A percentile compares a stretch with the other conserved stretches of the same genome.
phyloP scores from a whole-genome alignment of 1,140 invertebrate species.

The Melitaea cinxia region DNA sequence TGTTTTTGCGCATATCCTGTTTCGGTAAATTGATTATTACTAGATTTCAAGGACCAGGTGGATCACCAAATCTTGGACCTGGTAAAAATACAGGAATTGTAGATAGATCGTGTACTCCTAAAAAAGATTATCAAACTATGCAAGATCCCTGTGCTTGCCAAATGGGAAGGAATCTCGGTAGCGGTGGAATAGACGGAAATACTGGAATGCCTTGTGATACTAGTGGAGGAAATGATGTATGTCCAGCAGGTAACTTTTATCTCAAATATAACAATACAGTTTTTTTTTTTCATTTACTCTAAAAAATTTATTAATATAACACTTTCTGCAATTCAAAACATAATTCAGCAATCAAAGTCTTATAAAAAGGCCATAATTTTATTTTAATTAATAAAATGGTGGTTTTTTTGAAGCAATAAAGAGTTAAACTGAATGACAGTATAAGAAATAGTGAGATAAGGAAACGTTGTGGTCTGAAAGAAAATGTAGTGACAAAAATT shows the following conservation, averaged over 20 bases:
- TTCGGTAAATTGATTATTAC: constrained; percentile 86
- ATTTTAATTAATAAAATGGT: too few relatives aligned
- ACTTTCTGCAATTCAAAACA: too few relatives aligned
- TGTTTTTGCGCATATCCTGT: constrained; percentile 83
- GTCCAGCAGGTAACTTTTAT: constrained; percentile 49
- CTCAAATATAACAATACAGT: background rate
- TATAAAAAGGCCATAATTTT: too few relatives aligned
- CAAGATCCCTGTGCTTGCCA: constrained; percentile 67
- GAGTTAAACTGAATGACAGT: too few relatives aligned
- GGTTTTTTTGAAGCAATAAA: too few relatives aligned
- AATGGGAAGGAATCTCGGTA: constrained; percentile 37
- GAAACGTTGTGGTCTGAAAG: too few relatives aligned
- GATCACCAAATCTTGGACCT: constrained; percentile 44
- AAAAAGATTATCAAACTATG: constrained; percentile 55
- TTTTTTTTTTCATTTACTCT: too few relatives aligned
- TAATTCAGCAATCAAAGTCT: too few relatives aligned
- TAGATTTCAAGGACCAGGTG: constrained; percentile 81
- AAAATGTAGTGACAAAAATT: too few relatives aligned
- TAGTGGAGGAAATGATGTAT: constrained; percentile 41
- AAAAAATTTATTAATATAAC: too few relatives aligned
- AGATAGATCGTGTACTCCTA: constrained; percentile 64
- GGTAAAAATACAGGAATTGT: constrained; percentile 41
- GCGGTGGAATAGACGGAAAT: constrained; percentile 11
- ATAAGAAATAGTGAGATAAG: too few relatives aligned
- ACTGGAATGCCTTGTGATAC: constrained; percentile 36